Evolutionary conservation across 2,888 invertebrate genomes (phyloP), one percentile per base, ranked within the genome.

Genomic region (Cephus rjabovi): DNA sequence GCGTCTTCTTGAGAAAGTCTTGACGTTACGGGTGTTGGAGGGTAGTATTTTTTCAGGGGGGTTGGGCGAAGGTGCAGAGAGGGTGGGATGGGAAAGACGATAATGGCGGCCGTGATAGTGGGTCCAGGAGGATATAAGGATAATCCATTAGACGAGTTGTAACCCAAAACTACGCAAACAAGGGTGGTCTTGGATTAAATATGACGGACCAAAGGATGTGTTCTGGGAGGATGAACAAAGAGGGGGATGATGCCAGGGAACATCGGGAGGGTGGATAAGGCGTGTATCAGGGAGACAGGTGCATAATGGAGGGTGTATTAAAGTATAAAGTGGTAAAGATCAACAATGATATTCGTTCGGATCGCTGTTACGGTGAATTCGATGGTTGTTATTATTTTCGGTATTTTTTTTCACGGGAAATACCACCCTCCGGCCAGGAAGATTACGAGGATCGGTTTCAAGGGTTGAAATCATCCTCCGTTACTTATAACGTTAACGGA

Each of bases 81-180:
- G 33, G 79, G 12, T 30, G 37, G 78, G 4, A 12, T 12, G n/a
- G 77, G 81, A 80, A 73, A 77, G 86, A 87, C 56, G 56, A 56
- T 56, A 56, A 56, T 56, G 56, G 56, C 37, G 33, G 15, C 15
- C 12, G 35, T 56, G 34, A 40, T 31, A 31, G 69, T 40, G 12
- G 31, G 23, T 74, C 77, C 71, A 35, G 71, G 40, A 69, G 73
- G 76, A 87, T 88, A 89, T 89, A 85, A 86, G 87, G 88, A 90
- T 90, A 90, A 90, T 90, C 90, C 90, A 90, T 90, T 90, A 90
- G 90, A 87, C 83, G 87, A 88, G 86, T 87, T 89, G 90, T 90
- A 90, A 90, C 88, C 89, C 83, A 89, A 90, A 90, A 90, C 90
- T 89, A 86, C 81, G 85, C 88, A 90, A 90, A 90, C 90, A 90